phyloP scores from a whole-genome alignment of 2,797 vertebrate species.

The Peromyscus nudipes region DNA sequence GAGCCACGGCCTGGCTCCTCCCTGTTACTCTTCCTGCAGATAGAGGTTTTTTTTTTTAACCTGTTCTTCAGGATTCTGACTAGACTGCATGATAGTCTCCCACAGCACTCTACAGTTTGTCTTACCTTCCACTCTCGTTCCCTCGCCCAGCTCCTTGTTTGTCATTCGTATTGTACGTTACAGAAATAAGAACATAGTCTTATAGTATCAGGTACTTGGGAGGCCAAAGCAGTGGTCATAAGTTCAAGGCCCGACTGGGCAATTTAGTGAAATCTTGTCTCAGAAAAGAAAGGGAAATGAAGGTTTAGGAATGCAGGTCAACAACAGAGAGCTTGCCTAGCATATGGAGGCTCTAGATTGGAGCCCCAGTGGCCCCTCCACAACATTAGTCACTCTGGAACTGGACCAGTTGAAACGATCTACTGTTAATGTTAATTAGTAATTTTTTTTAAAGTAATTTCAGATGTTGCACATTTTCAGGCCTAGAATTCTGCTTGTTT shows the following conservation, averaged over 20 bases:
- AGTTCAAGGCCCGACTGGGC: neutral
- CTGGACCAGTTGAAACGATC: neutral
- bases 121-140: neutral
- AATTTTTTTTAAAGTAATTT: neutral
- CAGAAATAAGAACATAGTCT: neutral
- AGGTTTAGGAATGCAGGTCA: neutral
- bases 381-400: neutral
- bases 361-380: no score
- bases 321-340: neutral
- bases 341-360: neutral
- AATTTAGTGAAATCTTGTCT: neutral
- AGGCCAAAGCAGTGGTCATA: neutral
- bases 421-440: neutral
- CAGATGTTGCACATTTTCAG: neutral
- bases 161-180: neutral
- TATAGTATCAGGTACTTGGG: no score
- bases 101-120: accelerated
- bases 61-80: neutral
- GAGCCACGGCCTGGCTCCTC: neutral
- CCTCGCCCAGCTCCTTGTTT: neutral
- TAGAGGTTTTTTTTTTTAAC: neutral
- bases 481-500: neutral
- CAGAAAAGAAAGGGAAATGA: neutral
- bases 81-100: neutral
- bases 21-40: neutral